Percentiles rank a stretch among this genome's conserved stretches.
These are phyloP conservation scores for Stichodactyla helianthus DNA, from an alignment of 64 coral and sea anemone genomes.

Conservation along the genomic window DNA sequence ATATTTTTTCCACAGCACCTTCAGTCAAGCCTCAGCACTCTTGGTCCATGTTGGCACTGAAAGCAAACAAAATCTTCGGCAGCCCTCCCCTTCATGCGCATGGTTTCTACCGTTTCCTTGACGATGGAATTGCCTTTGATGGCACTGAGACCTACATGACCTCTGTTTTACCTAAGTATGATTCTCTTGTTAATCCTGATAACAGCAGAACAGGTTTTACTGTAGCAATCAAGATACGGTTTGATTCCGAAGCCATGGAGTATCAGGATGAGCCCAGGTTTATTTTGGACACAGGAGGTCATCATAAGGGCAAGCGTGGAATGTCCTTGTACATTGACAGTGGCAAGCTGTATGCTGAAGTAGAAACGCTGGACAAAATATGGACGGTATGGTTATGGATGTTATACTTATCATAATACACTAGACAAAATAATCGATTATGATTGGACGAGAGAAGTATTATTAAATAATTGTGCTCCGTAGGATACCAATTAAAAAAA, in stretches of 20 bases:
- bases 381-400: conserved; percentile 52
- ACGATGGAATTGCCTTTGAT: conserved; percentile 44
- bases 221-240: conserved; percentile 61
- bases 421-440: neutral
- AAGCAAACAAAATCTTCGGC: conserved; percentile 45
- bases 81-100: conserved; percentile 36
- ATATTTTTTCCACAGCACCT: conserved; percentile 22
- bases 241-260: conserved; percentile 17
- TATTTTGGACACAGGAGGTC: conserved; percentile 80
- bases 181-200: conserved; percentile 54
- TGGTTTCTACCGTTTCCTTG: conserved; percentile 17
- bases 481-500: too few species aligned
- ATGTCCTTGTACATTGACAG: conserved; percentile 60
- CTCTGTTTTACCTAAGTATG: conserved; percentile 25
- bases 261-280: conserved; percentile 46
- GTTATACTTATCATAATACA: neutral
- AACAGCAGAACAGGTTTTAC: conserved; percentile 67
- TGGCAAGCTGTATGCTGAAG: conserved; percentile 45
- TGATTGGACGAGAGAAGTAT: too few species aligned
- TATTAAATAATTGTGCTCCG: too few species aligned
- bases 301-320: conserved; percentile 50
- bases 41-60: conserved; percentile 46
- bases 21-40: conserved; percentile 55
- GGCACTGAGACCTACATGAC: conserved; percentile 31
- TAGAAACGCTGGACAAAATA: conserved; percentile 52